A percentile compares a stretch with the other conserved stretches of the same genome.
phyloP scores from a whole-genome alignment of 1,140 invertebrate genomes.

The Scaptomyza hsui region DNA sequence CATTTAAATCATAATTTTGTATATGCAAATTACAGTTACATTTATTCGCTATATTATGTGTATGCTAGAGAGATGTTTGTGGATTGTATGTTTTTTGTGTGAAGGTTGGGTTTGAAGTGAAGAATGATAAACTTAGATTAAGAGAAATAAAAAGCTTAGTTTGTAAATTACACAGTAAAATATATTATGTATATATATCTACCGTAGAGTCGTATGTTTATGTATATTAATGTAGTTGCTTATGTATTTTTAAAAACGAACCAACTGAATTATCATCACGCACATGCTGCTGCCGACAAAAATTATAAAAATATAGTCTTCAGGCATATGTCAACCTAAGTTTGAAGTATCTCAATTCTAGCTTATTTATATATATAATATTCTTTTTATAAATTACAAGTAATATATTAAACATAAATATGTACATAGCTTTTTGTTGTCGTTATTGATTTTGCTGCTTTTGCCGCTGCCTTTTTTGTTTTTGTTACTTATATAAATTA shows the following conservation, averaged over 20 bases:
- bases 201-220: constrained; percentile 46
- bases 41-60: constrained; percentile 61
- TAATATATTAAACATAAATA: constrained; percentile 24
- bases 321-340: constrained; percentile 58
- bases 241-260: constrained; percentile 56
- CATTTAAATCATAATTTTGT: constrained; percentile 62
- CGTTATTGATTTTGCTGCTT: constrained; percentile 46
- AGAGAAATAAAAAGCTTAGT: constrained; percentile 64
- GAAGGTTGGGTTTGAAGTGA: constrained; percentile 37
- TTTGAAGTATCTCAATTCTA: constrained; percentile 40
- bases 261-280: constrained; percentile 52
- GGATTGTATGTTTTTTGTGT: constrained; percentile 49
- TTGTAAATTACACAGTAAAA: constrained; percentile 72
- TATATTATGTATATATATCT: constrained; percentile 51
- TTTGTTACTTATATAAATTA: constrained; percentile 38
- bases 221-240: constrained; percentile 52
- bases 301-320: constrained; percentile 78
- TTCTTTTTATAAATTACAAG: constrained; percentile 28
- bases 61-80: constrained; percentile 58
- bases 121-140: constrained; percentile 71
- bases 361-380: constrained; percentile 39
- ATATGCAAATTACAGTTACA: constrained; percentile 65
- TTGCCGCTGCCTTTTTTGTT: constrained; percentile 37
- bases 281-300: constrained; percentile 54
- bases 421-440: constrained; percentile 31